Evolutionary conservation across 2,888 invertebrate genomes (phyloP).

Genomic region (Hololepta plana): DNA sequence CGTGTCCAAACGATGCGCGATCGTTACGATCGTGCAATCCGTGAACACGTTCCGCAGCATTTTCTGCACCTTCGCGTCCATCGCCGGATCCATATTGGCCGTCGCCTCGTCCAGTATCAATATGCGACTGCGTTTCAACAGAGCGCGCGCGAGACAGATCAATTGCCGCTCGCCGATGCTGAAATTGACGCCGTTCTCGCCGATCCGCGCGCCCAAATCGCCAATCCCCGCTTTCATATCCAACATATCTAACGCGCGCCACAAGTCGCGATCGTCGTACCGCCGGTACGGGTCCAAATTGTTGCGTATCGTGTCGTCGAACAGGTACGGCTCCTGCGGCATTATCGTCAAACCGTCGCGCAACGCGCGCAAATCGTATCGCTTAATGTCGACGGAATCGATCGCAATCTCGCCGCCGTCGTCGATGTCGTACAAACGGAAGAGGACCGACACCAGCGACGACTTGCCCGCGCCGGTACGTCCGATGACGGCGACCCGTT

Average conservation of each 20-base stretch:
- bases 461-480: constrained; percentile 71
- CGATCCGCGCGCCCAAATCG: not conserved
- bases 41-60: not conserved
- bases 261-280: no score
- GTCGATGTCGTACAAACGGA: constrained; percentile 56
- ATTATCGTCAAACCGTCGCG: no score
- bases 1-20: not conserved
- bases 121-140: not conserved
- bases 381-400: no score
- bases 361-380: no score
- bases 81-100: no score
- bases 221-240: no score
- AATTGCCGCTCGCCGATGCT: constrained; percentile 1
- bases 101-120: no score
- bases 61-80: not conserved
- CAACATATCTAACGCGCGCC: no score
- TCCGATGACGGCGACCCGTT: constrained; percentile 68
- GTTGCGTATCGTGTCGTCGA: no score
- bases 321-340: no score
- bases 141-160: not conserved
- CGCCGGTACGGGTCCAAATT: no score
- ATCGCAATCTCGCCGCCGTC: no score
- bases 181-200: not conserved
- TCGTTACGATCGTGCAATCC: not conserved
- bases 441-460: constrained; percentile 53